Base-by-base conservation (phyloP, 2,797 vertebrate genomes). In the Sebastes variabilis region DNA sequence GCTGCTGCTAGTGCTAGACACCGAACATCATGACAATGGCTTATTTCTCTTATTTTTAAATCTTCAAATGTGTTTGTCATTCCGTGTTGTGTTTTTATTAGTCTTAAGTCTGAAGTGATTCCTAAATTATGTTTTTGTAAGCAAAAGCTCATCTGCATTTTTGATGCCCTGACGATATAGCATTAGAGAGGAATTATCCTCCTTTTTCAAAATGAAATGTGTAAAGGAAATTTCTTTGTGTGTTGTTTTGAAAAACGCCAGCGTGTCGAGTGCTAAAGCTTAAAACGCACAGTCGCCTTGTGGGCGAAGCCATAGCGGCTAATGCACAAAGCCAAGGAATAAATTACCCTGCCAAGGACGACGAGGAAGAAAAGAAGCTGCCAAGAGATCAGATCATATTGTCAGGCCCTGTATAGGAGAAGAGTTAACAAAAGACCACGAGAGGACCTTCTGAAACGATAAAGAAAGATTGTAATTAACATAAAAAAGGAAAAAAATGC, bases 61-160 rank as follows among this genome's bases (percentile, higher is more conserved):
- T 60, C 66, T 81, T 64, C 14, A 18, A 68, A 68, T 55, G 67
- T 59, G 49, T 80, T 71, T 61, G 66, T 89, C 82, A 80, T 74
- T 72, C 72, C 32, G 10, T 77, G 65, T 80, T 62, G 68, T 85
- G 69, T 71, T 79, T 36, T 75, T 65, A 66, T 76, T 74, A 58
- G 69, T 83, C 84, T 74, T 20, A 54, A 67, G 80, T 90, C 85
- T 83, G 75, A 77, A 87, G 69, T 85, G 64, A 90, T 90, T 90
- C 73, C 73, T 80, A 24, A 64, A 74, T 85, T 65, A 22, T 84
- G 83, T 87, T 85, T 49, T 83, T 83, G 64, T 77, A 79, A 72
- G 72, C 80, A 81, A 89, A 89, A 72, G 24, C 38, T 34, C 30
- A 22, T 75, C 32, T 76, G 59, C 30, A 55, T 56, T 78, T 27